Evolutionary conservation across 2,113 vertebrate genomes (phyloP), one percentile per base, ranked within the genome.

Genomic region (Chitala chitala): DNA sequence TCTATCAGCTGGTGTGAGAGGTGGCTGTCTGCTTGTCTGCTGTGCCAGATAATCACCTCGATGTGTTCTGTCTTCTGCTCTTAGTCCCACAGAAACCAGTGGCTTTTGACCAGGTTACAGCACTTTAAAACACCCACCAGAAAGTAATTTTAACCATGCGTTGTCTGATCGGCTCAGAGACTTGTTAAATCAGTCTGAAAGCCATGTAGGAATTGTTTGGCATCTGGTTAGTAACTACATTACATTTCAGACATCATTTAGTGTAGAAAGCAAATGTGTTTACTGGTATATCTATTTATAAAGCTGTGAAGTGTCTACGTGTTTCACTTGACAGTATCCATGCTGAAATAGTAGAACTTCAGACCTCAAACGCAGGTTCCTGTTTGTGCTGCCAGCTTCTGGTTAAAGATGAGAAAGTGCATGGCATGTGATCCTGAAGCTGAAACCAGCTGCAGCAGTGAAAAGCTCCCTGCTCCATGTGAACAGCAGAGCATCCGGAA

Each of bases 1-100:
- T 72, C 76, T 22, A 72, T 79, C 38, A 24, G 33, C 61, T 53
- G 15, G 58, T 38, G 38, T 26, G 55, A 48, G 64, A 63, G 36
- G 3, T n/a, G 64, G 17, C 31, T 56, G 5, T n/a, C 24, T 22
- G 42, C 31, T 50, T 55, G 42, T 77, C n/a, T 38, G 38, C 44
- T 42, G 42, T 73, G 48, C 56, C 69, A 29, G 9, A 72, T 55
- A 66, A 66, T 75, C 26, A 63, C 66, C 48, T 24, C 61, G 50
- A 73, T 31, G 51, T 69, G 54, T 63, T 40, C 42, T 24, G 13
- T 29, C n/a, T 46, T 8, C 24, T 2, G 15, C 7, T 54, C 8
- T 63, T 46, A 24, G n/a, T 75, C 63, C 42, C 46, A 61, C 42
- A 5, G 29, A 69, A 59, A 72, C 63, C 71, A 42, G 13, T 17